Conservation (phyloP, 2,113 vertebrate species). For the Axis porcinus region DNA sequence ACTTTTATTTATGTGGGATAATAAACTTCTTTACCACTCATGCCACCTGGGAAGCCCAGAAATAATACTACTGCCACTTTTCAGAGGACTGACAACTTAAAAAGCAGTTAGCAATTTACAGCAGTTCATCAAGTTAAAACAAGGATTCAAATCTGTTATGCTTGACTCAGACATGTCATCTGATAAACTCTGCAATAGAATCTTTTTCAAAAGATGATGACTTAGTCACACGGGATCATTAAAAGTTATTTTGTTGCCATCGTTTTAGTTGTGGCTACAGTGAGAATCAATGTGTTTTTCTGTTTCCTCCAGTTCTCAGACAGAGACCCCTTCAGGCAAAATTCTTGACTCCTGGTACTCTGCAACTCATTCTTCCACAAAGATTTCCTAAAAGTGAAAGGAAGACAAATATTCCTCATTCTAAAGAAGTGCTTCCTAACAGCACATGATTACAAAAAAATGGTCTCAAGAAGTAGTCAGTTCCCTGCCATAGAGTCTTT, state of each 20-base stretch:
- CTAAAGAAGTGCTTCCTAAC: not conserved
- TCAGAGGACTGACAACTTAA: not conserved
- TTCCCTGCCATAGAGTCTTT: not conserved
- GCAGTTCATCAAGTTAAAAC: not conserved
- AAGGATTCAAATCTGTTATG: not conserved
- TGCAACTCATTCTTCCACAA: not conserved
- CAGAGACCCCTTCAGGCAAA: conserved; percentile 34
- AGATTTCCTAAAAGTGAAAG: not conserved
- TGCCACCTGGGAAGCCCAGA: not conserved
- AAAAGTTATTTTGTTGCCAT: conserved; percentile 38
- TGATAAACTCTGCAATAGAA: not conserved
- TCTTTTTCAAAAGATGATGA: conserved; percentile 8
- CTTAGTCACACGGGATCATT: conserved; percentile 38
- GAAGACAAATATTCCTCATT: not conserved
- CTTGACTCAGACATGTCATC: not conserved
- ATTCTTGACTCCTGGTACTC: not conserved
- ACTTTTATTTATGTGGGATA: not conserved
- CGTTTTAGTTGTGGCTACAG: not conserved
- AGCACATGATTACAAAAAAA: not conserved
- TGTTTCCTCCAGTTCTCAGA: not conserved
- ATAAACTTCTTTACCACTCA: not conserved
- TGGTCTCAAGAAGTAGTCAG: not conserved
- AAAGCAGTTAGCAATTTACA: not conserved
- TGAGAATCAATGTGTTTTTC: conserved; percentile 41
- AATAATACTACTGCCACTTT: not conserved